Evolutionary conservation across 2,797 vertebrate genomes (phyloP), one percentile per base, ranked within the genome.

Genomic region (Gymnothorax javanicus): DNA sequence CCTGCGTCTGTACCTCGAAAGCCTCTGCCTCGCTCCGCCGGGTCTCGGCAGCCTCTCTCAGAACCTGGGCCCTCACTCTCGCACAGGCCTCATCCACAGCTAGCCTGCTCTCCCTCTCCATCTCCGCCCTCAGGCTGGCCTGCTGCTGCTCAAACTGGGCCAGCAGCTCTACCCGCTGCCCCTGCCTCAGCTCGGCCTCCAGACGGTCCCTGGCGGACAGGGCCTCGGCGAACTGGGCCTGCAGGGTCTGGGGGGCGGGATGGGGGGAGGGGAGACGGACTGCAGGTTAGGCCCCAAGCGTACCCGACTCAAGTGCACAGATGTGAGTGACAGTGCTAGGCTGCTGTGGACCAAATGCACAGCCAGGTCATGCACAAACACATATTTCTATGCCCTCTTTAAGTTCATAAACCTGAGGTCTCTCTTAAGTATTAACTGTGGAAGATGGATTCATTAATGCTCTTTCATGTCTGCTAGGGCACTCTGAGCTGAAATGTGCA

Each of bases 41-140:
- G 87, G 85, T 82, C 81, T 82, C 85, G 69, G 88, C 88, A 69
- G 89, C 86, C 89, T 91, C 90, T 87, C 89, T 90, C 89, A 86
- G 88, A 84, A 91, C 90, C 90, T 91, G 89, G 87, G 91, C 90
- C 90, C 81, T 60, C 85, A 88, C 71, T 62, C 83, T 87, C 77
- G 85, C 69, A 3, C 82, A 86, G 87, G 87, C 88, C 69, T 93
- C 88, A 85, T 90, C 82, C 87, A 90, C 89, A 59, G 27, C 57
- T 86, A 58, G 88, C 43, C 69, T 59, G 84, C 83, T 89, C 62
- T 90, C 86, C 60, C 33, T 52, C 83, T 90, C 83, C 90, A 89
- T 88, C 88, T 67, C 73, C 62, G 84, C 83, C 85, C 85, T 83
- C 87, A 90, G 85, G 43, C 67, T 12, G 27, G 86, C 79, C 27